A percentile compares a stretch with the other conserved stretches of the same genome.
These are phyloP conservation scores for Pterocles burchelli DNA, from an alignment of 2,113 vertebrate genomes.

Conservation along the genomic window DNA sequence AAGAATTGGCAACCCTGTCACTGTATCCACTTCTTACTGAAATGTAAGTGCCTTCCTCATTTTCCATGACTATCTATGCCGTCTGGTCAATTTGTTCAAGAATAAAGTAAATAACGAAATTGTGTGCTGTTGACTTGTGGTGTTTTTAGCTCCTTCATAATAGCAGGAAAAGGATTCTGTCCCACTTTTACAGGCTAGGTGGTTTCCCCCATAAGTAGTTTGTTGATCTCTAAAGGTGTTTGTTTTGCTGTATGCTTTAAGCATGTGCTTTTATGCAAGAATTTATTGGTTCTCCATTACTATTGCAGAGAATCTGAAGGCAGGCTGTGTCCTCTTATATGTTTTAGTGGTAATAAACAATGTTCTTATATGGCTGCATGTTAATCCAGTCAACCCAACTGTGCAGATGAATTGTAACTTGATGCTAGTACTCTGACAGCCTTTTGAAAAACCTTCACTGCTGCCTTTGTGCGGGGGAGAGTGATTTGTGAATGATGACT, in stretches of 20 bases:
- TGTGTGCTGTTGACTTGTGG: background rate
- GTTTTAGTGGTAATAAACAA: background rate
- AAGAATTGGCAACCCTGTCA: background rate
- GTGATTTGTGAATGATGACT: background rate
- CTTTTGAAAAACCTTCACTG: background rate
- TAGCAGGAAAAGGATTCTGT: background rate
- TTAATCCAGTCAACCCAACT: background rate
- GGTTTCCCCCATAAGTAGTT: background rate
- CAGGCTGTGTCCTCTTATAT: background rate
- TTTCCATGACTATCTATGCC: background rate
- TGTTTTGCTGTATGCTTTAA: background rate
- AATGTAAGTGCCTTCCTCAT: background rate
- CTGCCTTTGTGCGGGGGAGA: background rate
- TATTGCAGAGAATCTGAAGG: background rate
- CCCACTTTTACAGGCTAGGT: background rate
- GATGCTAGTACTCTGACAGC: background rate
- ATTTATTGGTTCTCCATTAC: background rate
- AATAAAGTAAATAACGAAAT: background rate
- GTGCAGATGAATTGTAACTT: background rate
- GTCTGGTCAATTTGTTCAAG: background rate
- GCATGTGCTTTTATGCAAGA: background rate
- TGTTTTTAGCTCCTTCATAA: background rate
- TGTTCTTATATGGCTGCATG: background rate
- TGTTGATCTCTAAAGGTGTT: background rate
- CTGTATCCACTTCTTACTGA: background rate